Percentiles rank a stretch among this genome's conserved stretches.
phyloP scores from a whole-genome alignment of 2,113 vertebrate species.

The Psettodes erumei region DNA sequence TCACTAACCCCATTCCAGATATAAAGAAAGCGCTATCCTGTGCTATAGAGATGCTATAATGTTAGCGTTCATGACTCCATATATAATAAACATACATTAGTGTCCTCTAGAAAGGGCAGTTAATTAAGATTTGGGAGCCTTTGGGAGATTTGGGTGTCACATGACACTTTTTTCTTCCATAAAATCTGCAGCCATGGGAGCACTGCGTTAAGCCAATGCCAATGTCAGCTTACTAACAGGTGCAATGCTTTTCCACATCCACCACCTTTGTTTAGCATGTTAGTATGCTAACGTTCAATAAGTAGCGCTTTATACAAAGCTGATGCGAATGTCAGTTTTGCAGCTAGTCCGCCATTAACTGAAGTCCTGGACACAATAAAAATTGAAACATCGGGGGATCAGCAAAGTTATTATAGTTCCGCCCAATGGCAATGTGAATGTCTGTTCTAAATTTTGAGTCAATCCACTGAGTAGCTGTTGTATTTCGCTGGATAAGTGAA shows the following conservation, averaged over 20 bases:
- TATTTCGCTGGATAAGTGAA: no score
- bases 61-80: no score
- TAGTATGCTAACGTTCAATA: background rate
- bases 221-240: background rate
- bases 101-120: background rate
- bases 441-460: background rate
- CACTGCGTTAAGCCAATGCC: no score
- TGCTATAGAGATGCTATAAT: background rate
- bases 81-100: background rate
- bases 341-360: no score
- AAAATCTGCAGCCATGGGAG: no score
- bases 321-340: background rate
- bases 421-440: background rate
- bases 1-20: conserved; percentile 41
- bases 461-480: no score
- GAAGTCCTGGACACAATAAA: background rate
- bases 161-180: no score
- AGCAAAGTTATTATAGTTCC: background rate
- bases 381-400: background rate
- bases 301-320: background rate
- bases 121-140: background rate
- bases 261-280: background rate
- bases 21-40: background rate
- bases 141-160: no score
- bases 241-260: background rate